Conservation (phyloP, 2,888 invertebrate genomes). For the Tetragonisca angustula region DNA sequence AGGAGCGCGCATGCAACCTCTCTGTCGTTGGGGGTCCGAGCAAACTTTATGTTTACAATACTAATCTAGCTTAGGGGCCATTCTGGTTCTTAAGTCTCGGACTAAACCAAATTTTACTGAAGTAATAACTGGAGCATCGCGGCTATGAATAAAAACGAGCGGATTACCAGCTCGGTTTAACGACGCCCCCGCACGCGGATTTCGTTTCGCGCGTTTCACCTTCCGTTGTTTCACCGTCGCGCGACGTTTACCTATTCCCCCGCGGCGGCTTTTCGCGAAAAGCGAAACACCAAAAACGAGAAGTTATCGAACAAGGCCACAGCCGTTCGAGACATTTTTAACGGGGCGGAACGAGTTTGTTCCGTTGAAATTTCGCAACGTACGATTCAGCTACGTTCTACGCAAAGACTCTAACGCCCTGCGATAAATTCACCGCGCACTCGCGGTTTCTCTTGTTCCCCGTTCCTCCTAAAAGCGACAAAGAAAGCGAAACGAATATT, state of each 20-base stretch:
- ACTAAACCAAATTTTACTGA: constrained; percentile 51
- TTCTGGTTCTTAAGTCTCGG: constrained; percentile 23
- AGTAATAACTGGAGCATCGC: constrained; percentile 41
- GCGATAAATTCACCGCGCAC: not conserved
- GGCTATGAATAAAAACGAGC: constrained; percentile 48
- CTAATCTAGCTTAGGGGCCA: constrained; percentile 47
- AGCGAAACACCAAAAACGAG: constrained; percentile 13
- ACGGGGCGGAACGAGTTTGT: not conserved
- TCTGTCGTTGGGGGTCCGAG: constrained; percentile 5
- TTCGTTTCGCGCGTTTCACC: constrained; percentile 13
- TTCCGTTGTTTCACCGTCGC: constrained; percentile 27
- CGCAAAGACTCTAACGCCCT: not conserved
- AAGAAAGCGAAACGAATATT: not conserved
- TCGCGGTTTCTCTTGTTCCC: not conserved
- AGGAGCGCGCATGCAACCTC: not conserved
- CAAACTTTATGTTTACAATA: constrained; percentile 40
- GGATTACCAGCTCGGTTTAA: constrained; percentile 24
- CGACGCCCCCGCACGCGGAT: constrained; percentile 29
- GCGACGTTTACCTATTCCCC: constrained; percentile 11
- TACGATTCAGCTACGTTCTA: not conserved
- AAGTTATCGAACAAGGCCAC: not conserved
- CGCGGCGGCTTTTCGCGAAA: constrained; percentile 14
- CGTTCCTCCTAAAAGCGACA: not conserved
- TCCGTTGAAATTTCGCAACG: not conserved
- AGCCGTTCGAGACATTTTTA: constrained; percentile 16